These are phyloP conservation scores for Triplophysa bombifrons DNA, from an alignment of 2,797 vertebrate species.

Conservation along the genomic window DNA sequence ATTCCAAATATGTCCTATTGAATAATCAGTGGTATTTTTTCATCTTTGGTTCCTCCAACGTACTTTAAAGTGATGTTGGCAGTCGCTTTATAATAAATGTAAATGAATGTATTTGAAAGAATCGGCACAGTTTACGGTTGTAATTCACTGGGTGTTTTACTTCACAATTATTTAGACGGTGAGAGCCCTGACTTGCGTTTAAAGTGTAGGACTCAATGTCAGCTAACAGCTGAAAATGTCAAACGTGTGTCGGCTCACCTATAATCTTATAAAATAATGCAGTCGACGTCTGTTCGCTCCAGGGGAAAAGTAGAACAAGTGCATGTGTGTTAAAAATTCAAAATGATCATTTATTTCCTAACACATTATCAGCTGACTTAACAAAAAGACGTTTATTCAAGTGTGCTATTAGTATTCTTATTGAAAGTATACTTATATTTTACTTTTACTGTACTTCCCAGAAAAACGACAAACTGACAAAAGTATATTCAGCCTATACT, in stretches of 20 bases:
- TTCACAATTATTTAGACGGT: neutral
- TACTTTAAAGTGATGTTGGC: neutral
- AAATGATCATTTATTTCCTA: neutral
- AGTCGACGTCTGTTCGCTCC: conserved; percentile 7
- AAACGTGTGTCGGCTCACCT: neutral
- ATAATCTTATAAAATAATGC: conserved; percentile 3
- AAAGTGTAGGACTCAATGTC: conserved; percentile 8
- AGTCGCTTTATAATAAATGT: conserved; percentile 13
- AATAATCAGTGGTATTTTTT: conserved; percentile 31
- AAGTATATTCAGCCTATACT: no score
- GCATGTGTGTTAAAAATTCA: neutral
- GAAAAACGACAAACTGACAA: no score
- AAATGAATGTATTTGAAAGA: conserved; percentile 19
- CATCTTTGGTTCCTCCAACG: conserved; percentile 6
- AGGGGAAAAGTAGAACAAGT: neutral
- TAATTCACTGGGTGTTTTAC: conserved; percentile 1
- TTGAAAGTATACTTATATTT: no score
- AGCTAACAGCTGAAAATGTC: neutral
- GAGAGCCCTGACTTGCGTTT: neutral
- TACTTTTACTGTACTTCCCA: no score
- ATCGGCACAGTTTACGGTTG: conserved; percentile 1
- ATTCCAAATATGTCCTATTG: conserved; percentile 32
- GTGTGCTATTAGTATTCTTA: no score
- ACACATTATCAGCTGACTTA: neutral
- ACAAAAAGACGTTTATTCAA: no score